Percentiles rank a stretch among this genome's conserved stretches.
phyloP scores from a whole-genome alignment of 2,113 vertebrate species.

The Rallus limicola region DNA sequence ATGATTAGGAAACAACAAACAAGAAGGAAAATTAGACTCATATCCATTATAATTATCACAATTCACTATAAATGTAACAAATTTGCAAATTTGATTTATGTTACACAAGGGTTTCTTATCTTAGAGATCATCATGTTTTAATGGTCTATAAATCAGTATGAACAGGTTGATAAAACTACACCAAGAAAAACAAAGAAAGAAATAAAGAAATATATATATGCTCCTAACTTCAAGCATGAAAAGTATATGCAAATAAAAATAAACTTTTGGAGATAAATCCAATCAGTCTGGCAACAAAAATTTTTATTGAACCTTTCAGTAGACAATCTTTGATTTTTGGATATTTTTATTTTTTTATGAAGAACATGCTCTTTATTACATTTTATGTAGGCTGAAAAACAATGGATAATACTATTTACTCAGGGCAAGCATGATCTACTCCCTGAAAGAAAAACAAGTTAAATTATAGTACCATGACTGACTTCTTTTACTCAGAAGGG shows the following conservation, averaged over 20 bases:
- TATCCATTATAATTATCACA: not conserved
- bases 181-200: not conserved
- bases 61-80: not conserved
- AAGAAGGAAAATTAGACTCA: not conserved
- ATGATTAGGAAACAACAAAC: not conserved
- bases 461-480: not conserved
- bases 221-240: not conserved
- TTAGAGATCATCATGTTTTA: not conserved
- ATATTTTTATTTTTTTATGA: not conserved
- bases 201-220: not conserved
- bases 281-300: not conserved
- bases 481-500: not conserved
- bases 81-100: not conserved
- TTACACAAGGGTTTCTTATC: not conserved
- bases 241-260: not conserved
- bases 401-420: not conserved
- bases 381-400: not conserved
- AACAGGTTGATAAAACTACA: not conserved
- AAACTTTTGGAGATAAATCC: not conserved
- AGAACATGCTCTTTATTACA: not conserved
- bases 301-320: not conserved
- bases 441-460: not conserved
- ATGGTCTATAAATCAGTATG: not conserved
- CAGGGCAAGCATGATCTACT: not conserved
- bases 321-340: not conserved